These are phyloP conservation scores for Holocentrus rufus DNA, from an alignment of 2,797 vertebrate species.

Conservation along the genomic window DNA sequence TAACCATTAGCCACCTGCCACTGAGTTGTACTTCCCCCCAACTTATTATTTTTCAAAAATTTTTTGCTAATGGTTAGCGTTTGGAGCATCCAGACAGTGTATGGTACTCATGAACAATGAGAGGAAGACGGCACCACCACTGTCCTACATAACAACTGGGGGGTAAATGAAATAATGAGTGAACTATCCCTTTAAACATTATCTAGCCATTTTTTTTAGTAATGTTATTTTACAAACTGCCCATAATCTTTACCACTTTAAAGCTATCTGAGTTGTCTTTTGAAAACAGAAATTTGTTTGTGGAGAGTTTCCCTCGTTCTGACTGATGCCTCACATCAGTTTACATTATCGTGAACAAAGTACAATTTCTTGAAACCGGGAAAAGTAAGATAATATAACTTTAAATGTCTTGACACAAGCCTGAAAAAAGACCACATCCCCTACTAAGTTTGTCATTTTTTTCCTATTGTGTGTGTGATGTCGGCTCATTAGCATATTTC, in stretches of 20 bases:
- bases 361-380: constrained; percentile 12
- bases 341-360: not conserved
- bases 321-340: constrained; percentile 27
- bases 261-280: not conserved
- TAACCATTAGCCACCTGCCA: too few species aligned
- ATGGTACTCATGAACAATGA: too few species aligned
- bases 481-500: constrained; percentile 75
- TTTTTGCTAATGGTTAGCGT: too few species aligned
- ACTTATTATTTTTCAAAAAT: too few species aligned
- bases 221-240: not conserved
- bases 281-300: constrained; percentile 10
- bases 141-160: too few species aligned
- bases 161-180: too few species aligned
- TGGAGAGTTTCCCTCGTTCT: not conserved
- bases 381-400: constrained; percentile 18
- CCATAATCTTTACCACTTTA: not conserved
- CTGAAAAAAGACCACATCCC: constrained; percentile 32
- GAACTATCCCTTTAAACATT: too few species aligned
- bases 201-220: too few species aligned
- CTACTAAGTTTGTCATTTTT: constrained; percentile 53
- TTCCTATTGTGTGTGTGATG: constrained; percentile 18
- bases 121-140: too few species aligned
- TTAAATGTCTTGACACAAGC: constrained; percentile 26
- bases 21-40: too few species aligned
- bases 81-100: too few species aligned